These are phyloP conservation scores for Cabera pusaria DNA, from an alignment of 2,888 invertebrate species.

Conservation along the genomic window DNA sequence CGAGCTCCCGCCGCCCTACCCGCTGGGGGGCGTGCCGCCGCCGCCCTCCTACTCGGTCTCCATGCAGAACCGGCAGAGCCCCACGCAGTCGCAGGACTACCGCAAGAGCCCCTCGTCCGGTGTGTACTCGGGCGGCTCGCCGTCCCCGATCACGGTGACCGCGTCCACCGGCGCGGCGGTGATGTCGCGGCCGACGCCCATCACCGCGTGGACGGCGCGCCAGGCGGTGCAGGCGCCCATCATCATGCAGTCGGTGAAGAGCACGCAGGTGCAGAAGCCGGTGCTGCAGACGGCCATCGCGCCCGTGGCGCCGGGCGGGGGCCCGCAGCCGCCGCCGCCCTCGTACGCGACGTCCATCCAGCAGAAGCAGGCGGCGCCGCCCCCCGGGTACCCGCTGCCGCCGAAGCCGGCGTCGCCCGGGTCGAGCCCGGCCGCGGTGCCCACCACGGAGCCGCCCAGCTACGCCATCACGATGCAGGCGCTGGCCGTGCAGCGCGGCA, in stretches of 20 bases:
- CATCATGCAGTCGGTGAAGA: constrained; percentile 98
- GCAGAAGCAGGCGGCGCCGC: constrained; percentile 85
- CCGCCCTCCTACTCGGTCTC: constrained; percentile 94
- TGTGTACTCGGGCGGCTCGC: constrained; percentile 92
- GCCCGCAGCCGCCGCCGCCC: constrained; percentile 87
- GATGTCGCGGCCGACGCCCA: constrained; percentile 90
- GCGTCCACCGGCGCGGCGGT: constrained; percentile 84
- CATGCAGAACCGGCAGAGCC: constrained; percentile 94
- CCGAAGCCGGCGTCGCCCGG: constrained; percentile 75
- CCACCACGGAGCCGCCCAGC: constrained; percentile 95
- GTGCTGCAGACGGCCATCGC: constrained; percentile 97
- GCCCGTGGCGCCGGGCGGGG: constrained; percentile 92
- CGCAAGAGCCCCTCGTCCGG: constrained; percentile 94
- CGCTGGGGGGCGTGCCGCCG: constrained; percentile 85
- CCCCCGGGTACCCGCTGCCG: constrained; percentile 71
- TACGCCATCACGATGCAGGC: constrained; percentile 96
- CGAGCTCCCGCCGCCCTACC: constrained; percentile 88
- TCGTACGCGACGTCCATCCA: constrained; percentile 92
- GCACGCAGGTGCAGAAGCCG: constrained; percentile 97
- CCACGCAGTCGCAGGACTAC: constrained; percentile 91
- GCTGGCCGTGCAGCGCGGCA: constrained; percentile 87
- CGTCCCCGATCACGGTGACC: constrained; percentile 91
- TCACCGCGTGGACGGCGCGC: constrained; percentile 92
- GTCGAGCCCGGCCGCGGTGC: constrained; percentile 79
- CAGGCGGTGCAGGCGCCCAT: constrained; percentile 96